A percentile compares a stretch with the other conserved stretches of the same genome.
These are phyloP conservation scores for Xestia xanthographa DNA, from an alignment of 2,888 invertebrate genomes.

Conservation along the genomic window DNA sequence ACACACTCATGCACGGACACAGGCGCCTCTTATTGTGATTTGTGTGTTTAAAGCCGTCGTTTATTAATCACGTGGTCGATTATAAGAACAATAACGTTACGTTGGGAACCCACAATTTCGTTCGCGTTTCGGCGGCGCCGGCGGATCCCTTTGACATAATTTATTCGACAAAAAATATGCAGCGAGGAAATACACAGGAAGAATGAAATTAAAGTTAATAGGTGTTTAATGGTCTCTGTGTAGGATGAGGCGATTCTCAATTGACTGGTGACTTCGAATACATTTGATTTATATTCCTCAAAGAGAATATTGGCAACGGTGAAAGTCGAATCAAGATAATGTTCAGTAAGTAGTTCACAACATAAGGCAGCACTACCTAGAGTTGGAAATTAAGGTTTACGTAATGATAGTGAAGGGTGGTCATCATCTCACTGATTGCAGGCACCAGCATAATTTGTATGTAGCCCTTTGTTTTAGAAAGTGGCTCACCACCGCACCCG, in stretches of 20 bases:
- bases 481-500: slow-evolving; percentile 24
- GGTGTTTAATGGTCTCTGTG: not conserved
- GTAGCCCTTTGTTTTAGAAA: slow-evolving; percentile 52
- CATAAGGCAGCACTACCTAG: not conserved
- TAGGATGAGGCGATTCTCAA: not conserved
- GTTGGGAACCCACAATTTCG: slow-evolving; percentile 68
- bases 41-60: slow-evolving; percentile 75
- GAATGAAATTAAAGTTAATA: slow-evolving; percentile 32
- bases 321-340: slow-evolving; percentile 17
- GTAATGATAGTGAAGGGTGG: slow-evolving; percentile 47
- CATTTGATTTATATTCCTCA: no score
- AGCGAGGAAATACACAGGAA: slow-evolving; percentile 36
- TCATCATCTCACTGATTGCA: slow-evolving; percentile 15
- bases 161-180: slow-evolving; percentile 62
- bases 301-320: not conserved
- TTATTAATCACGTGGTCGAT: slow-evolving; percentile 71
- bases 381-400: not conserved
- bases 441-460: slow-evolving; percentile 28
- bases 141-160: slow-evolving; percentile 51
- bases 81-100: slow-evolving; percentile 64
- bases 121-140: slow-evolving; percentile 55
- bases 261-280: no score
- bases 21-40: slow-evolving; percentile 76
- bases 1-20: slow-evolving; percentile 30
- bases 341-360: not conserved